Base-by-base conservation (phyloP, 2,888 invertebrate genomes). In the Tubiluchus corallicola region DNA sequence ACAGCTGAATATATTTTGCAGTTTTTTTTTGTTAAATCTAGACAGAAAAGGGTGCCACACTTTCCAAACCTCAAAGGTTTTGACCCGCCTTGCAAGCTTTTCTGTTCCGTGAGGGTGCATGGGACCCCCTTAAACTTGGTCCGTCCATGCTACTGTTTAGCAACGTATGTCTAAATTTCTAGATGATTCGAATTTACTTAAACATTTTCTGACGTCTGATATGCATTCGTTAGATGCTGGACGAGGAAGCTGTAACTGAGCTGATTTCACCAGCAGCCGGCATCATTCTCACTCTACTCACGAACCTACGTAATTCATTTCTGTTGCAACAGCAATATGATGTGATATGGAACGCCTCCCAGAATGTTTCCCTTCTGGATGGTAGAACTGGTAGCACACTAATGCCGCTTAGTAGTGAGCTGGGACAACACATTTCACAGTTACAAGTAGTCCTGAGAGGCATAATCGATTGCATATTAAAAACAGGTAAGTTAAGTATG, bases 391-490 rank as follows among this genome's bases (percentile, higher is more conserved):
- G 45, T 43, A 4, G 48, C 38, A n/a, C 38, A 38, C 5, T 48
- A 79, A 37, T 77, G 78, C 54, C 74, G 77, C 47, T 77, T 82
- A 21, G 56, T 83, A 3, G 75, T 55, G 49, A 53, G 51, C 45
- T 38, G 21, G 17, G 49, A 40, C 42, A 42, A 21, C 44, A 46
- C 17, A 57, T 61, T 13, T 58, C 63, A 1, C 61, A 63, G 13
- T 50, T 63, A 18, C 61, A 64, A 48, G 59, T 63, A 39, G 63
- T 64, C 2, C 54, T 65, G n/a, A 57, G 77, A 53, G 77, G 79
- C 43, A 73, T 87, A 3, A 67, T 85, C 0, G 78, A 82, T 52
- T 85, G 87, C 79, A 79, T 87, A 3, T 67, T 83, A 21, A 72
- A 76, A 1, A 79, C 82, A 40, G 60, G 74, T 50, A 77, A 76